phyloP scores from a whole-genome alignment of 2,113 vertebrate genomes.

The Lophura nycthemera region DNA sequence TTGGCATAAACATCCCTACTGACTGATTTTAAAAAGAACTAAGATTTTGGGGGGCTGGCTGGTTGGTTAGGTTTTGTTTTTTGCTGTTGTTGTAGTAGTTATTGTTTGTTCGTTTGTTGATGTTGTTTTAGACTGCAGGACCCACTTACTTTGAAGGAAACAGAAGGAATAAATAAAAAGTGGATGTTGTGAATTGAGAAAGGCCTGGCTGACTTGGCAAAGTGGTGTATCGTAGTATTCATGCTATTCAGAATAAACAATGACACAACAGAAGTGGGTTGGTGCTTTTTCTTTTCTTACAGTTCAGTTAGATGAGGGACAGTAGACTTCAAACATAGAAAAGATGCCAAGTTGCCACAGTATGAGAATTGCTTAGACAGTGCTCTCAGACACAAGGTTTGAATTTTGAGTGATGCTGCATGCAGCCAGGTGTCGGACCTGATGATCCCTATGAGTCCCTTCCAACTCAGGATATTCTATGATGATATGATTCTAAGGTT shows the following conservation, averaged over 20 bases:
- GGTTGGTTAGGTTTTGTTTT: background rate
- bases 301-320: background rate
- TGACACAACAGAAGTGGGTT: background rate
- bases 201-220: background rate
- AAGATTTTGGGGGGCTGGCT: background rate
- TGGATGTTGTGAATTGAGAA: background rate
- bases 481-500: background rate
- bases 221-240: background rate
- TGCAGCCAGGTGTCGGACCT: background rate
- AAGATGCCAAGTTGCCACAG: background rate
- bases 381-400: background rate
- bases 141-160: background rate
- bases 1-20: background rate
- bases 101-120: background rate
- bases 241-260: background rate
- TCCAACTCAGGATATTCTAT: background rate
- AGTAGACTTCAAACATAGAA: background rate
- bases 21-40: background rate
- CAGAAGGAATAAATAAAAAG: background rate
- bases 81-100: too few relatives aligned
- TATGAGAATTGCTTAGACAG: background rate
- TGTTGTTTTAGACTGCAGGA: background rate
- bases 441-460: background rate
- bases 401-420: background rate
- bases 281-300: background rate